Evolutionary conservation across 2,797 vertebrate genomes (phyloP), one percentile per base, ranked within the genome.

Genomic region (Ispidina picta): DNA sequence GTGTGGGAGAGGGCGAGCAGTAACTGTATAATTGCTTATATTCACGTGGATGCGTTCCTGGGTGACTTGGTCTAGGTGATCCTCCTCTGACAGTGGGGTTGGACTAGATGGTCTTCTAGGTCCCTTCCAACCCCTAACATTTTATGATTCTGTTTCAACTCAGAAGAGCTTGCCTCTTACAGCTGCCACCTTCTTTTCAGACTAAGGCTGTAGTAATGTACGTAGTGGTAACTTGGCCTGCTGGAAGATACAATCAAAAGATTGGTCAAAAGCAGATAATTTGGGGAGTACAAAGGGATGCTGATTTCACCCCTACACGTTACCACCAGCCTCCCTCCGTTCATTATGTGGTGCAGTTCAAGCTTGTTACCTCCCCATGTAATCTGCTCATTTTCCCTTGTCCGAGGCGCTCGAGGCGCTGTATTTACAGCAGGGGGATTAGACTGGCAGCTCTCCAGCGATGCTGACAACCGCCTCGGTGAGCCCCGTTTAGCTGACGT

Each of bases 301-400:
- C 51, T 56, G 78, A 35, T 88, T 76, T 78, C 68, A 83, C 66
- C 63, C 46, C 37, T 83, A 35, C 48, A 62, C 29, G 26, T 43
- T 16, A 8, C 25, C 58, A 64, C 31, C 31, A 33, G 17, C 10
- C 58, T 29, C n/a, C 17, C 28, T 29, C 51, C 3, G 10, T 74
- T 72, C 73, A 9, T 89, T 88, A 17, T 10, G 7, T 69, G 68
- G 60, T 78, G 82, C 75, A 44, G 89, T 59, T 93, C 79, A 94
- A 79, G 73, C 86, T 86, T 96, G 75, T 96, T 95, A 89, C 94
- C 73, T 92, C 85, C 55, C 48, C 43, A 8, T 96, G 94, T 96
- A 95, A 96, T 97, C 95, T 95, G 83, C 74, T 95, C 88, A 23
- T 93, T 95, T 89, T 82, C 87, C 79, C 92, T 89, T 96, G 92